Percentiles rank a stretch among this genome's conserved stretches.
phyloP scores from a whole-genome alignment of 2,888 invertebrate genomes.

The Panorpa germanica region DNA sequence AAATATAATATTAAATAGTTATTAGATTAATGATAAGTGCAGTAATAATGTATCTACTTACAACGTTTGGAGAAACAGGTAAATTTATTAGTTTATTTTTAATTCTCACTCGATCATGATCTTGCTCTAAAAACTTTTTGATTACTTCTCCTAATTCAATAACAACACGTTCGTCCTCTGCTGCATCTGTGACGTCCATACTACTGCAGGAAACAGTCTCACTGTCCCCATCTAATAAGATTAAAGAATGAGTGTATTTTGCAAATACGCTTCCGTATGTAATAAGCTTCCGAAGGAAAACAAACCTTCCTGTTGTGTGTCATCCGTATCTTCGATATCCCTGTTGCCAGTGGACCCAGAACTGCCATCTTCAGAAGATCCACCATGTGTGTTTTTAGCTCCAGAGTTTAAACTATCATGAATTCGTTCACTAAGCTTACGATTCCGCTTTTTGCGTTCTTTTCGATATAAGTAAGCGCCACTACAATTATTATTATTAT shows the following conservation, averaged over 20 bases:
- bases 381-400: constrained; percentile 20
- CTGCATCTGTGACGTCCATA: constrained; percentile 24
- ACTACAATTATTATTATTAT: too few species aligned
- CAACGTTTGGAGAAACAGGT: constrained; percentile 20
- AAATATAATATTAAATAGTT: constrained; percentile 4
- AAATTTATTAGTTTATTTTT: constrained; percentile 35
- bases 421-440: constrained; percentile 26
- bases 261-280: too few species aligned
- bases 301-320: too few species aligned
- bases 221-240: too few species aligned
- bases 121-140: constrained; percentile 42
- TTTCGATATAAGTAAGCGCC: constrained; percentile 59
- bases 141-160: constrained; percentile 37
- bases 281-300: too few species aligned
- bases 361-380: constrained; percentile 55
- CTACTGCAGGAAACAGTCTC: constrained; percentile 30
- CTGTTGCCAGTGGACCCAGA: constrained; percentile 30
- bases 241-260: too few species aligned
- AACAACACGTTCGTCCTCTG: constrained; percentile 24
- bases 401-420: too few species aligned
- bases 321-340: too few species aligned
- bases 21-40: constrained; percentile 4
- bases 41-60: too few species aligned
- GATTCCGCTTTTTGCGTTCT: constrained; percentile 49
- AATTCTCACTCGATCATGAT: constrained; percentile 39